These are phyloP conservation scores for Spialia ferax DNA, from an alignment of 2,888 invertebrate species.

Conservation along the genomic window DNA sequence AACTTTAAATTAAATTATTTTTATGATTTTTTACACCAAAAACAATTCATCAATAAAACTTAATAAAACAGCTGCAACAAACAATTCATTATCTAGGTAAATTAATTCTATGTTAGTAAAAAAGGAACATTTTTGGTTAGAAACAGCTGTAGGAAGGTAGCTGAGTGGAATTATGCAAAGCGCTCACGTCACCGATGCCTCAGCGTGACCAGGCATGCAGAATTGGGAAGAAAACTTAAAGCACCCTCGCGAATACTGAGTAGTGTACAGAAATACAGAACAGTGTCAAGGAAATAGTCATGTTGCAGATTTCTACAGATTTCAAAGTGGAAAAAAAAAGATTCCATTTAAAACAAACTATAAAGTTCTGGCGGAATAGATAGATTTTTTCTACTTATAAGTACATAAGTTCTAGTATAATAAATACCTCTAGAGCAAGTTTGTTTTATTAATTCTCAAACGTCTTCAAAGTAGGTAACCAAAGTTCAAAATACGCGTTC, in stretches of 20 bases:
- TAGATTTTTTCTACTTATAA: too few species aligned
- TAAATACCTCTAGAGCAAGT: too few species aligned
- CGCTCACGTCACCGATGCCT: conserved; percentile 36
- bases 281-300: background rate
- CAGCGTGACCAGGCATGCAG: conserved; percentile 35
- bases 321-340: background rate
- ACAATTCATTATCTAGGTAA: too few species aligned
- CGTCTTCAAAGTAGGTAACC: background rate
- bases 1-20: too few species aligned
- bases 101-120: too few species aligned
- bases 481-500: conserved; percentile 11
- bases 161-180: conserved; percentile 34
- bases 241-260: conserved; percentile 15
- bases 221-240: conserved; percentile 33
- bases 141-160: conserved; percentile 4
- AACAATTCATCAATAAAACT: too few species aligned
- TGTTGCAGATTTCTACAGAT: conserved; percentile 4
- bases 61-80: too few species aligned
- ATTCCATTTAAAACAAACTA: background rate
- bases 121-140: background rate
- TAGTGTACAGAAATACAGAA: background rate
- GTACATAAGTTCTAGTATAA: too few species aligned
- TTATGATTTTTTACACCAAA: too few species aligned
- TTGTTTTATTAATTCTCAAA: conserved; percentile 14
- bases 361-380: background rate